Conservation (phyloP, 1,140 invertebrate genomes). For the Pararge aegeria region DNA sequence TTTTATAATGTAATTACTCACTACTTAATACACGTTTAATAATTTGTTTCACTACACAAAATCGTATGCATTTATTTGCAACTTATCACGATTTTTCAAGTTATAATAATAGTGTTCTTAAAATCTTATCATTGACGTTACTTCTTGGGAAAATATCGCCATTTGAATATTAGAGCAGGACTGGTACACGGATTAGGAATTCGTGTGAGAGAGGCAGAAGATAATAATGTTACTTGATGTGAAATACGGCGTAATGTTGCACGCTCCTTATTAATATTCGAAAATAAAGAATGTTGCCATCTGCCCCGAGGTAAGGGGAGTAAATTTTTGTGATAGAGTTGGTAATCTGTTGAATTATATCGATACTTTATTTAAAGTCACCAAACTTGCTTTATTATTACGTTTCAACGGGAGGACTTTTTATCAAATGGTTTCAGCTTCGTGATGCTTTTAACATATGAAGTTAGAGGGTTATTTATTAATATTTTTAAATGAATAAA, state of each 20-base stretch:
- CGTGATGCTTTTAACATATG: too few relatives aligned
- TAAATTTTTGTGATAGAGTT: conserved; percentile 42
- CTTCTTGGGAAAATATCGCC: conserved; percentile 37
- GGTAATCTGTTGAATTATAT: background rate
- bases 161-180: conserved; percentile 50
- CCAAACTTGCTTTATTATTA: too few relatives aligned
- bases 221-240: conserved; percentile 57
- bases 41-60: too few relatives aligned
- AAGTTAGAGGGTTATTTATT: too few relatives aligned
- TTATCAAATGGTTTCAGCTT: too few relatives aligned
- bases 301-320: conserved; percentile 57
- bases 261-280: conserved; percentile 74
- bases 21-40: too few relatives aligned
- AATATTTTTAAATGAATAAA: too few relatives aligned
- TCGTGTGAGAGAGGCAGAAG: conserved; percentile 36
- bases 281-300: conserved; percentile 76
- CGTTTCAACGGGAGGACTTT: too few relatives aligned
- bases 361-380: background rate
- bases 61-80: too few relatives aligned
- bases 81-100: background rate
- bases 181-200: conserved; percentile 28
- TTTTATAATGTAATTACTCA: too few relatives aligned
- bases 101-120: conserved; percentile 11
- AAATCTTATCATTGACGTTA: conserved; percentile 28
- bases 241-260: conserved; percentile 72